A percentile compares a stretch with the other conserved stretches of the same genome.
These are phyloP conservation scores for Poecilia latipinna DNA, from an alignment of 2,113 vertebrate species.

Conservation along the genomic window DNA sequence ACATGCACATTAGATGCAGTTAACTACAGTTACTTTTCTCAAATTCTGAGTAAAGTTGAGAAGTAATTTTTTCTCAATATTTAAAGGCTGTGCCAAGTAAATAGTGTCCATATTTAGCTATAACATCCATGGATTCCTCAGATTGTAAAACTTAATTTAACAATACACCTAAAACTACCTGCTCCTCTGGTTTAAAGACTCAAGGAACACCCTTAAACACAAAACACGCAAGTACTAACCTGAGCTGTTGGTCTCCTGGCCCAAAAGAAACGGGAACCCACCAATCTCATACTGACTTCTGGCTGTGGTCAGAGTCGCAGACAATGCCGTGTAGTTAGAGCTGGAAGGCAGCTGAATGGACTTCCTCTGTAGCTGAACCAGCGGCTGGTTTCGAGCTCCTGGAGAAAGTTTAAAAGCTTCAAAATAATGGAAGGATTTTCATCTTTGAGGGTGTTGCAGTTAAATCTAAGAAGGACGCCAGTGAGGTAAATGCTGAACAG, in stretches of 20 bases:
- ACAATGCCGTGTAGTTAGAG: slow-evolving; percentile 89
- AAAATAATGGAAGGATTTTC: background rate
- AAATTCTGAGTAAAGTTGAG: too few species aligned
- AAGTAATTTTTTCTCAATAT: background rate
- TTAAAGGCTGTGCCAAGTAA: background rate
- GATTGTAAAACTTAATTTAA: background rate
- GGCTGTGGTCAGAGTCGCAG: slow-evolving; percentile 89
- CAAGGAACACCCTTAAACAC: background rate
- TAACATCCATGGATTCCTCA: background rate
- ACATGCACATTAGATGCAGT: background rate
- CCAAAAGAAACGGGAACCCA: slow-evolving; percentile 93
- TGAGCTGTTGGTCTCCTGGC: slow-evolving; percentile 86
- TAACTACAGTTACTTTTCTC: too few species aligned
- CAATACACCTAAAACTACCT: background rate
- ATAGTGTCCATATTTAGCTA: background rate
- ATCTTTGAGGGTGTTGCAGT: background rate
- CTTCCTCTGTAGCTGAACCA: slow-evolving; percentile 92
- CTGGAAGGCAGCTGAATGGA: slow-evolving; percentile 85
- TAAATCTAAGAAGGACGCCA: background rate
- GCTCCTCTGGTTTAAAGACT: background rate
- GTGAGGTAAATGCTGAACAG: background rate
- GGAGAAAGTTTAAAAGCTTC: slow-evolving; percentile 17
- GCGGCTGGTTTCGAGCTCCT: slow-evolving; percentile 91
- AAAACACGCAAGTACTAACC: slow-evolving; percentile 68
- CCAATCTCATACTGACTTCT: slow-evolving; percentile 86